Percentiles rank a stretch among this genome's conserved stretches.
Evolutionary conservation across 2,113 vertebrate genomes (phyloP).

Genomic region (Oryzias melastigma): DNA sequence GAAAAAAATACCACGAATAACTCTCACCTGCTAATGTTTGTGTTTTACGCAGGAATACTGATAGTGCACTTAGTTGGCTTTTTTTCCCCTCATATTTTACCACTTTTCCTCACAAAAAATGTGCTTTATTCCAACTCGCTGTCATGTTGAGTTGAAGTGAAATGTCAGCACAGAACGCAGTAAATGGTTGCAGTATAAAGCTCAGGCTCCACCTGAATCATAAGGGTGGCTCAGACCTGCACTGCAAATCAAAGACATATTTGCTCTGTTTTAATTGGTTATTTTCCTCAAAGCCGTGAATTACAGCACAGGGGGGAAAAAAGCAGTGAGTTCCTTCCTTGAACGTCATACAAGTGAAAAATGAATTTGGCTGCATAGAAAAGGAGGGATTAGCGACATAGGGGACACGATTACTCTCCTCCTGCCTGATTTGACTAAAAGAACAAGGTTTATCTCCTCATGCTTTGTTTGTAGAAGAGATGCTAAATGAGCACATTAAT

Average conservation of each 20-base stretch:
- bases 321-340: conserved; percentile 10
- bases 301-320: conserved; percentile 17
- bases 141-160: not conserved
- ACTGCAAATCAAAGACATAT: not conserved
- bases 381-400: conserved; percentile 57
- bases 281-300: conserved; percentile 14
- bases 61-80: not conserved
- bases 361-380: conserved; percentile 57
- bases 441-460: conserved; percentile 45
- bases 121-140: not conserved
- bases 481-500: conserved; percentile 47
- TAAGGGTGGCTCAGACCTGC: not conserved
- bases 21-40: conserved; percentile 7
- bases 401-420: conserved; percentile 62
- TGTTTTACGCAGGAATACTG: conserved; percentile 1
- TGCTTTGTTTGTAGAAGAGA: conserved; percentile 57
- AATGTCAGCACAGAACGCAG: not conserved
- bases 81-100: not conserved
- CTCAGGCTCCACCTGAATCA: conserved; percentile 5
- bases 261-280: conserved; percentile 10
- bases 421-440: conserved; percentile 58
- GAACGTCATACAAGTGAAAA: conserved; percentile 57
- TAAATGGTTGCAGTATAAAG: not conserved
- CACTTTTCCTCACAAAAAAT: not conserved
- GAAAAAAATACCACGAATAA: not conserved